Evolutionary conservation across 2,888 invertebrate genomes (phyloP), one percentile per base, ranked within the genome.

Genomic region (Notodonta dromedarius): DNA sequence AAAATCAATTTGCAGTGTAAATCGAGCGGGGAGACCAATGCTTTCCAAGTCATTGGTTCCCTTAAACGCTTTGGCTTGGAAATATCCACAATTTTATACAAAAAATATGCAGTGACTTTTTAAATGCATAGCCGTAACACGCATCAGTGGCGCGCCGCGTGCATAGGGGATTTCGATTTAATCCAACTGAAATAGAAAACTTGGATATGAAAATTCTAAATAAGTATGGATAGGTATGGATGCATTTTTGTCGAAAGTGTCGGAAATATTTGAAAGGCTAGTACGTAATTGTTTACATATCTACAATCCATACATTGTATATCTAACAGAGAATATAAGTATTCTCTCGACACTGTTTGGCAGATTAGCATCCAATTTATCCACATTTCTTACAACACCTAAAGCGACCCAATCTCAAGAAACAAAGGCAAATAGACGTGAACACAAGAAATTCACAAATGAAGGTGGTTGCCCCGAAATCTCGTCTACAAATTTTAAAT

Each of bases 1-100:
- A 90, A 91, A 91, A 92, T 92, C 92, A 92, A 91, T 91, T 93
- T 90, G 76, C 87, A 85, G 86, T 89, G 89, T 83, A 91, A 93
- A 92, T 91, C 90, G 91, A 91, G 89, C 91, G 90, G 79, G 78
- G 78, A 85, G 80, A 84, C 89, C 90, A 83, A 90, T 90, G 85
- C 83, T 89, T 93, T 93, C 93, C 93, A 87, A 88, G 87, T 89
- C 90, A 92, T 86, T 89, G 87, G 73, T 59, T 87, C 86, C 79
- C 81, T 86, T 83, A 86, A 82, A 85, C 85, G 78, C 85, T 74
- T 75, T 87, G 88, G 87, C 85, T 83, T 85, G 91, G 89, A 91
- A 91, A 89, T 80, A 86, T 81, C 77, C 80, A 86, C 86, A 84
- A 84, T 85, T 86, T 85, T 80, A 70, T 77, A 80, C 82, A 88